A percentile compares a stretch with the other conserved stretches of the same genome.
Evolutionary conservation across 1,140 invertebrate genomes (phyloP).

Genomic region (Megalonaias nervosa): DNA sequence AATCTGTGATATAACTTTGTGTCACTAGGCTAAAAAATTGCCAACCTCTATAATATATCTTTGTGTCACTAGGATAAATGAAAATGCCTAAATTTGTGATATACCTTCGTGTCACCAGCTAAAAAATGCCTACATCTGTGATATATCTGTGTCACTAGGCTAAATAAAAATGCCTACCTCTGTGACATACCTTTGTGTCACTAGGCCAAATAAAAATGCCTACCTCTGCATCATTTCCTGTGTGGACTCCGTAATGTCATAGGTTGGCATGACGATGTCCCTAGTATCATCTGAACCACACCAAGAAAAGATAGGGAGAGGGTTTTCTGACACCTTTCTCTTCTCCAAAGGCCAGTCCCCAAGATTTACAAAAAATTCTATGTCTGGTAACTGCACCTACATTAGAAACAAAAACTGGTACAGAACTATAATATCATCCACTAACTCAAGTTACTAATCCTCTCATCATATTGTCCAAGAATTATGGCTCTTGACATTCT

Average conservation of each 20-base stretch:
- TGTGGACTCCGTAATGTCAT: slow-evolving; percentile 93
- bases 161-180: not conserved
- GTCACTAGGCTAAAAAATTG: too few species aligned
- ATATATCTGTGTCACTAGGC: not conserved
- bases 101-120: too few species aligned
- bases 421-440: too few species aligned
- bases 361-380: slow-evolving; percentile 94
- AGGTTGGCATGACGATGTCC: slow-evolving; percentile 96
- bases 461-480: too few species aligned
- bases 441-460: too few species aligned
- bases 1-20: too few species aligned
- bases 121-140: too few species aligned
- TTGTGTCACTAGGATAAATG: too few species aligned
- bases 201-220: not conserved
- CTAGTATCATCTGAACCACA: slow-evolving; percentile 88
- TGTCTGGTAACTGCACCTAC: slow-evolving; percentile 81
- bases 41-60: too few species aligned
- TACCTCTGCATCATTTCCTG: slow-evolving; percentile 92
- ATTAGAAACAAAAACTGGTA: not conserved
- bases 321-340: slow-evolving; percentile 68
- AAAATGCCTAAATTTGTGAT: too few species aligned
- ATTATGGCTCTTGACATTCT: too few species aligned
- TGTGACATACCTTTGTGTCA: not conserved
- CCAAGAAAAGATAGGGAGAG: slow-evolving; percentile 94
- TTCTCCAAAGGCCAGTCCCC: slow-evolving; percentile 92